Evolutionary conservation across 1,140 invertebrate species (phyloP), one percentile per base, ranked within the genome.

Genomic region (Batillaria attramentaria): DNA sequence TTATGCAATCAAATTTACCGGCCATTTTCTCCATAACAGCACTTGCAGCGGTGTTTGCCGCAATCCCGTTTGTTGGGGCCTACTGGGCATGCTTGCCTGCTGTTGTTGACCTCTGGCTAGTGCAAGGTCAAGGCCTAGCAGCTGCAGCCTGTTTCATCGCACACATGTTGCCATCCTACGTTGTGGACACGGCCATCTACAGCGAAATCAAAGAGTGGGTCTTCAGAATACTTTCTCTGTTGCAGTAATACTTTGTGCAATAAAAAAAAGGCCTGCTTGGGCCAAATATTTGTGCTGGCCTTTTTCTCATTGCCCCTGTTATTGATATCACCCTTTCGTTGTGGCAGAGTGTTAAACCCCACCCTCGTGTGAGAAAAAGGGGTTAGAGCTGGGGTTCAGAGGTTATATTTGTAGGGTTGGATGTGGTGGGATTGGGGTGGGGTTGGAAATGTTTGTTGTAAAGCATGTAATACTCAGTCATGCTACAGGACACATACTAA

Each of bases 71-170:
- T 88, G 91, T 99, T 24, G 97, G 97, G 5, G 92, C 97, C 1
- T 99, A 99, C 89, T 95, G 97, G 93, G 98, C 97, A 16, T 96
- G 95, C 13, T 90, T 99, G 20, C 98, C 98, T 20, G 98, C 97
- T 0, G 94, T 97, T 8, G 89, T 99, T 50, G 98, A 99, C 91
- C 93, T 99, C 0, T 99, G 96, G 96, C 92, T 98, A 16, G 95
- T 97, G 8, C 95, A 97, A 86, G 95, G 94, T 81, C 93, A 95
- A 81, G 93, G 94, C 80, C 92, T 95, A 66, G 73, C 83, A 79
- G 94, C 97, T 0, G 88, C 96, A 41, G 84, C 96, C 0, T 94
- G 99, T 81, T 93, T 96, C 4, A 88, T 95, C 8, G 95, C 94
- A 68, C 97, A 98, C 86, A 94, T 99, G 86, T 92, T 97, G 35